Evolutionary conservation across 2,113 vertebrate species (phyloP).

Genomic region (Gila orcuttii): DNA sequence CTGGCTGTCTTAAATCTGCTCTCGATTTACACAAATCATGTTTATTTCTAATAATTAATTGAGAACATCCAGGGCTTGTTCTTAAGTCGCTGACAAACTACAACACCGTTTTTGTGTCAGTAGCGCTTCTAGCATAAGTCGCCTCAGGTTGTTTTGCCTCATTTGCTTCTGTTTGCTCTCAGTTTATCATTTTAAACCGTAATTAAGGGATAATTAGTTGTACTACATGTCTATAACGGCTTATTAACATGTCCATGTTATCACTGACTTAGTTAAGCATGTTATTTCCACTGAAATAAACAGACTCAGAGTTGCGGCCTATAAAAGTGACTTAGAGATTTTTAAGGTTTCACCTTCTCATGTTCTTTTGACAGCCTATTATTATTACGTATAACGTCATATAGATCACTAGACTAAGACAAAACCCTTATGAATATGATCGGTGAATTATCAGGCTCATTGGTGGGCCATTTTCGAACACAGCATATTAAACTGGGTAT

Average conservation of each 20-base stretch:
- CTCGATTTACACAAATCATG: neutral
- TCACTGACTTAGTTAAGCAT: neutral
- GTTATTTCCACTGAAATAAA: neutral
- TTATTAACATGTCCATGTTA: too few relatives aligned
- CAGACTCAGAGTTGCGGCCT: neutral
- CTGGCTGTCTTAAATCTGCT: neutral
- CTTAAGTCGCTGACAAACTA: neutral
- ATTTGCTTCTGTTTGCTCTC: neutral
- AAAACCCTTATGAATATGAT: neutral
- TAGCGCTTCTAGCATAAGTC: neutral
- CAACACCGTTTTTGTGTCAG: neutral
- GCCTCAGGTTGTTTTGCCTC: slow-evolving; percentile 22
- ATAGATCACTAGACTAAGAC: neutral
- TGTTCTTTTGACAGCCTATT: neutral
- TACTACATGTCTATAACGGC: neutral
- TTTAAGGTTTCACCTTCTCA: neutral
- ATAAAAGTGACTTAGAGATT: slow-evolving; percentile 1
- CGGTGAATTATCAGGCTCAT: neutral
- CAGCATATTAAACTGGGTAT: neutral
- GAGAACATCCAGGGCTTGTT: neutral
- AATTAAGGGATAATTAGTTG: neutral
- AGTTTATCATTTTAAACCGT: neutral
- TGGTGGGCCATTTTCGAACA: neutral
- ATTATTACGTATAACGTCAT: neutral
- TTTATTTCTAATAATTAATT: neutral